Base-by-base conservation (phyloP, 2,797 vertebrate genomes). In the Coregonus sp. region DNA sequence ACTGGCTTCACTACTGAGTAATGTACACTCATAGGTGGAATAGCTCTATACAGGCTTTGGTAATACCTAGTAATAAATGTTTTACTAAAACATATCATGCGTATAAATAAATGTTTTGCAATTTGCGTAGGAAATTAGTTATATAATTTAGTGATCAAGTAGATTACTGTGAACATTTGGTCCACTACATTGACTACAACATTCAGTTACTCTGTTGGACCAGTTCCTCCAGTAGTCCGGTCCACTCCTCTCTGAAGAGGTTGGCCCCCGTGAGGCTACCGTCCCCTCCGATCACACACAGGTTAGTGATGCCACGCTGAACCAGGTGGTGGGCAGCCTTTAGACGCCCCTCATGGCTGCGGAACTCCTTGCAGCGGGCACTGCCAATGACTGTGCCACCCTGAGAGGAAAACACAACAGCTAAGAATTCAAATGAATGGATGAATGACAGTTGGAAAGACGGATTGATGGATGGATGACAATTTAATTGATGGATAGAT, bases 331-430 rank as follows among this genome's bases (percentile, higher is more conserved):
- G 85, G 18, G 98, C 98, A 0, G 98, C 98, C 86, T 96, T 95
- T 84, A 98, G 88, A 4, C 98, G 98, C 2, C 98, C 98, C 86
- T 98, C 98, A 0, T 94, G 96, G 0, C 80, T 82, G 4, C 96
- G 96, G 59, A 99, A 99, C 81, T 94, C 91, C 75, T 97, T 94
- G 89, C 98, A 99, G 80, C 98, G 97, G 0, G 98, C 98, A 0
- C 98, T 99, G 71, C 98, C 98, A 1, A 99, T 99, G 5, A 99
- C 97, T 0, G 98, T 99, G 33, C 98, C 98, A 0, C 98, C 98
- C 98, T 99, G 80, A 20, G 20, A 63, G 20, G 20, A 63, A 25
- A 63, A 63, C 2, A 63, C n/a, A 63, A 63, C 59, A 25, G 20
- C 59, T 63, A 25, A 63, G 9, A 63, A 29, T 3, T 25, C 9